These are phyloP conservation scores for Dasyornis broadbenti DNA, from an alignment of 2,113 vertebrate genomes.

Conservation along the genomic window DNA sequence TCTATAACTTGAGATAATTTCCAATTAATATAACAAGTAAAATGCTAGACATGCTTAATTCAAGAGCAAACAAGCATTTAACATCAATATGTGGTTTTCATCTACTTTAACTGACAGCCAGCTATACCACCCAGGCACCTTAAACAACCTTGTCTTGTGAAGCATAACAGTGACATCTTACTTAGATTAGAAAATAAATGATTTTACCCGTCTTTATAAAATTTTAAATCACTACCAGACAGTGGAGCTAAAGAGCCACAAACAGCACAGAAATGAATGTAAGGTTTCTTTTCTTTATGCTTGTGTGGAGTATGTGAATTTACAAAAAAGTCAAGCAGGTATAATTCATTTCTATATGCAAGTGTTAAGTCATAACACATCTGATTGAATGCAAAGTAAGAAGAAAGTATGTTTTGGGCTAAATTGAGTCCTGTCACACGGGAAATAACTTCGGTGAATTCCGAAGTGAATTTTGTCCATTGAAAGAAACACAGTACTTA, in stretches of 20 bases:
- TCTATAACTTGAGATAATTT: not conserved
- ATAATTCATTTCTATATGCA: conserved; percentile 2
- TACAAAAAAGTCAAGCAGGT: conserved; percentile 1
- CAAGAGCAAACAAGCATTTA: not conserved
- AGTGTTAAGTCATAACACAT: not conserved
- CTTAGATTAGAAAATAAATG: not conserved
- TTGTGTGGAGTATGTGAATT: not conserved
- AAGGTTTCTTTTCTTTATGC: not conserved
- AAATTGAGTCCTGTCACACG: not conserved
- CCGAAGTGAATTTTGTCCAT: not conserved
- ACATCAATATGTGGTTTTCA: not conserved
- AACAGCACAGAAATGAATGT: not conserved
- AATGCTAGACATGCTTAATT: not conserved
- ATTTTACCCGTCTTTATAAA: not conserved
- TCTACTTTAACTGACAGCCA: not conserved
- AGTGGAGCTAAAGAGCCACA: conserved; percentile 74
- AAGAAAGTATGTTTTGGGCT: not conserved
- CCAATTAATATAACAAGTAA: not conserved
- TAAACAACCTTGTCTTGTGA: not conserved
- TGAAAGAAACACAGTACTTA: not conserved
- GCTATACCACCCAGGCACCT: not conserved
- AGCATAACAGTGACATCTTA: not conserved
- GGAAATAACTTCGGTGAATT: not conserved
- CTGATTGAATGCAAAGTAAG: not conserved
- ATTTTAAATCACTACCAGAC: conserved; percentile 59